These are phyloP conservation scores for Diachasmimorpha longicaudata DNA, from an alignment of 1,140 invertebrate species.

Conservation along the genomic window DNA sequence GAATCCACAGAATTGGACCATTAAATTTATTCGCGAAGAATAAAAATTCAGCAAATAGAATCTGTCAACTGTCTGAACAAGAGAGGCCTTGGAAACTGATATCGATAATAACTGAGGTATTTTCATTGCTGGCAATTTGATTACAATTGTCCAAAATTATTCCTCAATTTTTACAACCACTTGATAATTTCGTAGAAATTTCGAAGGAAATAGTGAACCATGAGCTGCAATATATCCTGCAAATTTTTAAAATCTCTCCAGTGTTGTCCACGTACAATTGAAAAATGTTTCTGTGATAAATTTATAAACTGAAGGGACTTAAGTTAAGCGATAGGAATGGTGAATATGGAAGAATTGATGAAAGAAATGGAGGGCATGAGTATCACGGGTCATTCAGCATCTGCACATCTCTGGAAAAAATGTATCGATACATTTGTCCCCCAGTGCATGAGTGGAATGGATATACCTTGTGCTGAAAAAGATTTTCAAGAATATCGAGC, in stretches of 20 bases:
- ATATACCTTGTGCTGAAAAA: conserved; percentile 46
- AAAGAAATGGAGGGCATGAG: conserved; percentile 23
- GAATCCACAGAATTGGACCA: neutral
- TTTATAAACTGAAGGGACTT: neutral
- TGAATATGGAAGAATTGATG: conserved; percentile 23
- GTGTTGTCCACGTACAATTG: neutral
- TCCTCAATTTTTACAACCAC: neutral
- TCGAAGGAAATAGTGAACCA: neutral
- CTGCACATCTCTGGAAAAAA: conserved; percentile 36
- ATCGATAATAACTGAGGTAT: neutral
- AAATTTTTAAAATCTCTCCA: neutral
- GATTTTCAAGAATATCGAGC: conserved; percentile 51
- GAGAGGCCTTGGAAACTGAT: neutral
- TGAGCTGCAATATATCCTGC: neutral
- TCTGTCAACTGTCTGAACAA: neutral
- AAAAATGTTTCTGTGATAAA: neutral
- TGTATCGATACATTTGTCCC: conserved; percentile 47
- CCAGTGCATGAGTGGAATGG: conserved; percentile 26
- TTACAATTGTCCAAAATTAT: neutral
- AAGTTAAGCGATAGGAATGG: neutral
- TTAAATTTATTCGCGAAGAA: neutral
- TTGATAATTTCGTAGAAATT: too few species aligned
- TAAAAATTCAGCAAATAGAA: neutral
- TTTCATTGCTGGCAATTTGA: neutral
- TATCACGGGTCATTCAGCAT: conserved; percentile 4